Evolutionary conservation across 2,797 vertebrate genomes (phyloP).

Genomic region (Mormyrops attenuatus): DNA sequence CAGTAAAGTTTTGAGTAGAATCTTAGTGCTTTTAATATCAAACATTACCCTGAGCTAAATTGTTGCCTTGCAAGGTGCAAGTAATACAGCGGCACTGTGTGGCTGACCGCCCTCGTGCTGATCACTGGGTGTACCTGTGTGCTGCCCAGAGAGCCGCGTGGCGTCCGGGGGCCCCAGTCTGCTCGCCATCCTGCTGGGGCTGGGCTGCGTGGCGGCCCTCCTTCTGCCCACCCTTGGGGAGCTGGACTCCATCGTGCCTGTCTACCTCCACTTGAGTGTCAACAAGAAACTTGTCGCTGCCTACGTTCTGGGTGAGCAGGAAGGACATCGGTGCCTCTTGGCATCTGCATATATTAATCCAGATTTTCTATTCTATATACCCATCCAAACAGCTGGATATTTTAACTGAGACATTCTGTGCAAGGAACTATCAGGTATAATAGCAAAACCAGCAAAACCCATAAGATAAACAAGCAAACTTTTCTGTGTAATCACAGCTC

Average conservation of each 20-base stretch:
- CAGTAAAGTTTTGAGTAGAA: background rate
- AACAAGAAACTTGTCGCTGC: slow-evolving; percentile 90
- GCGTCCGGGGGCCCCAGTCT: slow-evolving; percentile 13
- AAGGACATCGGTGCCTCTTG: background rate
- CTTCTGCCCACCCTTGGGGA: slow-evolving; percentile 97
- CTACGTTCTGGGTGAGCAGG: slow-evolving; percentile 86
- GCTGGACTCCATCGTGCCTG: slow-evolving; percentile 93
- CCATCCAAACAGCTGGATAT: background rate
- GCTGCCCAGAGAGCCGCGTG: slow-evolving; percentile 69
- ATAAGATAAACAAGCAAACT: background rate
- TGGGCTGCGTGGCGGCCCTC: slow-evolving; percentile 87
- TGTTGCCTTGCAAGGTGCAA: background rate
- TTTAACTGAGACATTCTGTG: background rate
- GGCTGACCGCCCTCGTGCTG: background rate
- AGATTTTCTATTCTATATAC: background rate
- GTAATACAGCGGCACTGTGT: background rate
- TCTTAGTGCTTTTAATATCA: background rate
- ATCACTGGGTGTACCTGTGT: slow-evolving; percentile 17
- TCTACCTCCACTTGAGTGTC: slow-evolving; percentile 99
- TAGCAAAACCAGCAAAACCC: background rate
- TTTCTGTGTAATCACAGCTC: background rate
- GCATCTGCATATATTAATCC: background rate
- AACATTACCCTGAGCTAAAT: background rate
- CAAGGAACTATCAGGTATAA: background rate
- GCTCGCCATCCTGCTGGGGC: slow-evolving; percentile 74